Base-by-base conservation (phyloP, 2,113 vertebrate species). In the Himantopus leucocephalus region DNA sequence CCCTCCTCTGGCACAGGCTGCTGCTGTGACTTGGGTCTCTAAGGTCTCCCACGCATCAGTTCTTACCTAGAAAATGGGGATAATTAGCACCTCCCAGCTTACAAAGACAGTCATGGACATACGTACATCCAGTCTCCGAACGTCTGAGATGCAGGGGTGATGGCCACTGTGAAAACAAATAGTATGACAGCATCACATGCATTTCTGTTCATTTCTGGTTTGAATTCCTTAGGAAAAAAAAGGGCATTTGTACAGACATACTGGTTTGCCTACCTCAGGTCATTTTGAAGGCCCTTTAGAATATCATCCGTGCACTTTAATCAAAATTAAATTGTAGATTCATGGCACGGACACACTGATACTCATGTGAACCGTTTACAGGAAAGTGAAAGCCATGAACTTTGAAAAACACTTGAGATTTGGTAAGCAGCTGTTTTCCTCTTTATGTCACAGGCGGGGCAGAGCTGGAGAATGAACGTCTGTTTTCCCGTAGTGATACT, bases 381-480 rank as follows among this genome's bases (percentile, higher is more conserved):
- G 37, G 39, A 67, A 84, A 67, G 34, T 26, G 35, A 87, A 71
- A 60, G 43, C 48, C 39, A 8, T 53, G 34, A 56, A 21, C 50
- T 91, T 48, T 58, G 37, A 55, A 74, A 74, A 62, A 1, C 50
- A 29, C 37, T 52, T 52, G 73, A 53, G 23, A 14, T 48, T 50
- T 17, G 58, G 23, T 14, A 32, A 83, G 55, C 60, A 85, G 82
- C 37, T 62, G 35, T 35, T 79, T 43, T 66, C 43, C 30, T 53
- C 17, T 73, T 67, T n/a, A 2, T 71, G 26, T 67, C 32, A 7
- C 48, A 43, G 89, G 30, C 5, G 5, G 34, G 53, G 4, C 48
- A 83, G 72, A 82, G 27, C 14, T 70, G 45, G 52, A 56, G n/a
- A 53, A 39, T 0, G 29, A 53, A 37, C 0, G 2, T 85, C 24